These are phyloP conservation scores for Eupithecia subumbrata DNA, from an alignment of 2,888 invertebrate genomes.

Conservation along the genomic window DNA sequence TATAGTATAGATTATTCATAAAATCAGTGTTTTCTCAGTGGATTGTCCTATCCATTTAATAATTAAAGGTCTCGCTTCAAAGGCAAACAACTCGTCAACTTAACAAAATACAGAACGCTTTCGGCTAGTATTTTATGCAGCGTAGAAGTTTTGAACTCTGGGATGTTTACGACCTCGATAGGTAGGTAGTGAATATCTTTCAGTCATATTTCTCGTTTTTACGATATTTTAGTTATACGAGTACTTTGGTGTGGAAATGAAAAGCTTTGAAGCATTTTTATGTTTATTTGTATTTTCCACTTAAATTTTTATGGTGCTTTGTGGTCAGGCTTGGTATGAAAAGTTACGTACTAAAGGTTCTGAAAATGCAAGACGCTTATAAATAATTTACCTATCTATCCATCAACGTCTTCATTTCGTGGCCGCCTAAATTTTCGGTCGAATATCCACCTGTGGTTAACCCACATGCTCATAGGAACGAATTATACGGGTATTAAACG, in stretches of 20 bases:
- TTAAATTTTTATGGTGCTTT: conserved; percentile 18
- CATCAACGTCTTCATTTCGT: no score
- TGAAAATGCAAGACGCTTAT: no score
- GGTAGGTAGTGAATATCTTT: conserved; percentile 10
- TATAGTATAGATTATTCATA: no score
- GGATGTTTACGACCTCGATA: not conserved
- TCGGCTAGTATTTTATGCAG: not conserved
- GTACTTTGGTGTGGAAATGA: not conserved
- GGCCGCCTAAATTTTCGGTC: not conserved
- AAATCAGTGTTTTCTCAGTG: no score
- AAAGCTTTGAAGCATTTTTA: conserved; percentile 28
- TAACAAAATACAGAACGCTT: not conserved
- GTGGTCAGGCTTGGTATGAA: not conserved
- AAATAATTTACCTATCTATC: no score
- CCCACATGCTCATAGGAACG: not conserved
- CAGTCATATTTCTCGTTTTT: conserved; percentile 36
- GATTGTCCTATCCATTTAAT: no score
- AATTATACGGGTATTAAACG: not conserved
- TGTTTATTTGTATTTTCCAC: conserved; percentile 20
- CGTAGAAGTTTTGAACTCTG: not conserved
- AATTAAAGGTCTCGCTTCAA: no score
- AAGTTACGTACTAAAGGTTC: not conserved
- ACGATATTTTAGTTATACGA: conserved; percentile 36
- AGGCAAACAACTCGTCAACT: not conserved
- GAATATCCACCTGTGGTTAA: not conserved